Evolutionary conservation across 2,888 invertebrate genomes (phyloP).

Genomic region (Cactoblastis cactorum): DNA sequence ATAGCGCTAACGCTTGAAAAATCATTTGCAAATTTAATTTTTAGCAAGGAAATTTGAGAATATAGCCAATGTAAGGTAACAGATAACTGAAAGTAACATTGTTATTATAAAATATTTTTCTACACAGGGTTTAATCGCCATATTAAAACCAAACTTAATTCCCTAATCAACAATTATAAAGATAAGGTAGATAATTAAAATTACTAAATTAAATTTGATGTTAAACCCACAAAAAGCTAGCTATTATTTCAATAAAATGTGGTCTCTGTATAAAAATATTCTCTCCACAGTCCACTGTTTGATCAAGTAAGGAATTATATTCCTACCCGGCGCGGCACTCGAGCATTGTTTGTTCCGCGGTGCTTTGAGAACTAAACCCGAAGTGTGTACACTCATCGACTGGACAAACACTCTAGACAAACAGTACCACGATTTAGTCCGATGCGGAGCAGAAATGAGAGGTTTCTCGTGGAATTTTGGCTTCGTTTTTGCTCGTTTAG

Average conservation of each 20-base stretch:
- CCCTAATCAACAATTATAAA: too few relatives aligned
- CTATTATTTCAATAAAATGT: conserved; percentile 6
- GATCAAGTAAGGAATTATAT: conserved; percentile 64
- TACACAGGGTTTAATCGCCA: too few relatives aligned
- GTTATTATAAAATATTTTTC: too few relatives aligned
- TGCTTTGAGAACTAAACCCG: conserved; percentile 77
- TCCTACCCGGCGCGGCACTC: conserved; percentile 58
- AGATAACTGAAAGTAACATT: too few relatives aligned
- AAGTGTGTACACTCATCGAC: conserved; percentile 76
- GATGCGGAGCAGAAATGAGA: conserved; percentile 69
- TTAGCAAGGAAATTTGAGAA: too few relatives aligned
- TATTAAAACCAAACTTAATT: too few relatives aligned
- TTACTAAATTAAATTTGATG: too few relatives aligned
- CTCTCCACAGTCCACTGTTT: conserved; percentile 41
- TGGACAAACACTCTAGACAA: conserved; percentile 62
- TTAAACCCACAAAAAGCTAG: not conserved
- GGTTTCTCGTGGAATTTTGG: conserved; percentile 51
- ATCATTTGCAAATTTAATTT: too few relatives aligned
- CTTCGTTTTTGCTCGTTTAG: conserved; percentile 26
- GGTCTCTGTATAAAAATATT: conserved; percentile 24
- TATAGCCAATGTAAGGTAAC: too few relatives aligned
- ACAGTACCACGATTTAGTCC: conserved; percentile 69
- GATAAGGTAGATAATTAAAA: too few relatives aligned
- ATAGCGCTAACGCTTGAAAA: too few relatives aligned
- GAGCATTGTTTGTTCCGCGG: conserved; percentile 65